These are phyloP conservation scores for Lasioglossum marginatum DNA, from an alignment of 2,888 invertebrate genomes.

Conservation along the genomic window DNA sequence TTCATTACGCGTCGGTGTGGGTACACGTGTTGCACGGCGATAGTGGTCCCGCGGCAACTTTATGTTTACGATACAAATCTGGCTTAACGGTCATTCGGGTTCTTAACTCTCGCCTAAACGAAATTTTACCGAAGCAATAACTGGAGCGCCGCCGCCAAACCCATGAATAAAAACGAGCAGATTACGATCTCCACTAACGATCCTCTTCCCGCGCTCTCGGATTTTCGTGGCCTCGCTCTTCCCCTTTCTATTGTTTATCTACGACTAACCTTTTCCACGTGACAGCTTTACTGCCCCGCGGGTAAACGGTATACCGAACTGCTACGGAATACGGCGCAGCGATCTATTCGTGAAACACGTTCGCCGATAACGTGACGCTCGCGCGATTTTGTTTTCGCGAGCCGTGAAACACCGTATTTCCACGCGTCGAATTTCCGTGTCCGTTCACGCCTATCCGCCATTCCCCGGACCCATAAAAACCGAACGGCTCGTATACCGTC, in stretches of 20 bases:
- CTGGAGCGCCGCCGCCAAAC: constrained; percentile 15
- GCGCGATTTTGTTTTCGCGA: constrained; percentile 6
- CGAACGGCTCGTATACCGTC: background rate
- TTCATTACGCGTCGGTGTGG: background rate
- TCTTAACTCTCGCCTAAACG: constrained; percentile 40
- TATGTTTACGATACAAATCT: constrained; percentile 49
- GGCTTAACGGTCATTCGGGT: constrained; percentile 32
- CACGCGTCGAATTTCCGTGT: background rate
- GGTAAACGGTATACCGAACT: constrained; percentile 21
- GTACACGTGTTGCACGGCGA: constrained; percentile 20
- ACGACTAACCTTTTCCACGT: background rate
- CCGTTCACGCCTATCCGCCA: background rate
- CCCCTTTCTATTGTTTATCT: constrained; percentile 35
- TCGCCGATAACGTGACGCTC: constrained; percentile 8
- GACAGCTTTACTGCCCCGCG: constrained; percentile 23
- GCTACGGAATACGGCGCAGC: background rate
- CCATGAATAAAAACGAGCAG: constrained; percentile 50
- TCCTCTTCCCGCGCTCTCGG: background rate
- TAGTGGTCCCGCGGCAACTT: constrained; percentile 23
- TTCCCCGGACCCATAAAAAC: background rate
- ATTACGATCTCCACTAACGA: constrained; percentile 33
- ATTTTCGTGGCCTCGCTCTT: constrained; percentile 22
- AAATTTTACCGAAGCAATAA: constrained; percentile 54
- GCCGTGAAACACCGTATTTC: background rate
- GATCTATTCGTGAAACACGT: constrained; percentile 21